Base-by-base conservation (phyloP, 2,797 vertebrate species). In the Lepidocolaptes lacrymiger region DNA sequence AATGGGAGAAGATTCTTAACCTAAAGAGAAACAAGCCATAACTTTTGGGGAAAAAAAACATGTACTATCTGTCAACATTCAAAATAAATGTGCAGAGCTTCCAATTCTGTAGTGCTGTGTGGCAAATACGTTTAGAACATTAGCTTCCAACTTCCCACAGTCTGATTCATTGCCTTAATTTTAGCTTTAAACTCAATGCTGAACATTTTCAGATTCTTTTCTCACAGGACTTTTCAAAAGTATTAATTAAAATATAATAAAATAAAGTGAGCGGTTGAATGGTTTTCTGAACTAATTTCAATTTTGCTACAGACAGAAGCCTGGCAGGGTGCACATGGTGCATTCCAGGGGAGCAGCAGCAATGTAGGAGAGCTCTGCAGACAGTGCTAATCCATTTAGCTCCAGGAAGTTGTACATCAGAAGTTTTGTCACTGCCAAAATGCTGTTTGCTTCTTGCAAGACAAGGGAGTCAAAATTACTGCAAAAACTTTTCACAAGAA, bases 191-290 rank as follows among this genome's bases (percentile, higher is more conserved):
- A 88, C 46, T 79, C 41, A 43, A 1, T 7, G 16, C 28, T 90
- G 91, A 76, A 83, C 85, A 61, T 34, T 43, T 61, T 88, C 63
- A 48, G 36, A 80, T 76, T 28, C 10, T 92, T 92, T 92, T 79
- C 89, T 89, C 75, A 67, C 9, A 36, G 55, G 89, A 79, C 5
- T 80, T 95, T 96, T 95, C 61, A 82, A 80, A 93, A 92, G 56
- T 82, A 95, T 94, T 96, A 92, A 97, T 96, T 96, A 94, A 93
- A 95, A 95, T 86, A 84, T 48, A 92, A 94, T 82, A 58, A 92
- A 94, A 95, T 71, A 68, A 92, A 94, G 63, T 17, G n/a, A 84
- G 37, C 0, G 0, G 36, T 82, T 93, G 90, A 91, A 88, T 61
- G 80, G 28, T n/a, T 93, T 93, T 90, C 32, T 16, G 63, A 89